phyloP scores from a whole-genome alignment of 1,140 invertebrate genomes.

The Zaprionus vittiger region DNA sequence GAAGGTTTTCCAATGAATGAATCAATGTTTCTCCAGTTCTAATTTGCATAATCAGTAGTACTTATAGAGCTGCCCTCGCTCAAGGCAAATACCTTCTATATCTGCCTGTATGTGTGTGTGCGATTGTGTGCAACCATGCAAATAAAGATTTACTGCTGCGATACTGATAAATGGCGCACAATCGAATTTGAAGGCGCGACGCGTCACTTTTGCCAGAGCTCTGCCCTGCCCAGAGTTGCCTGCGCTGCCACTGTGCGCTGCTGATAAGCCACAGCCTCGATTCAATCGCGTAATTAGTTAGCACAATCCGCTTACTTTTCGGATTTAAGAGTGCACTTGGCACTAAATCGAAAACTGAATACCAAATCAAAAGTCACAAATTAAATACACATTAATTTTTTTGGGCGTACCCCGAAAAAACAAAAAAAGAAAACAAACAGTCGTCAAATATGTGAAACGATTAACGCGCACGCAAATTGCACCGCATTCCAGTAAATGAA shows the following conservation, averaged over 20 bases:
- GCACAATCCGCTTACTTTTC: constrained; percentile 25
- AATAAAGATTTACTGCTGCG: constrained; percentile 40
- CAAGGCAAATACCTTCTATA: neutral
- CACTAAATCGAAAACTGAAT: constrained; percentile 12
- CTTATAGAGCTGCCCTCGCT: neutral
- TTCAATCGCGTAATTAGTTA: constrained; percentile 36
- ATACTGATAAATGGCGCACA: constrained; percentile 45
- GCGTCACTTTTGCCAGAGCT: constrained; percentile 16
- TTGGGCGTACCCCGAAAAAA: constrained; percentile 7
- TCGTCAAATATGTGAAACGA: constrained; percentile 14
- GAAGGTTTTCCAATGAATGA: too few relatives aligned
- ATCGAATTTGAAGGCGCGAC: constrained; percentile 37
- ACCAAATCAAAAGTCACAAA: constrained; percentile 18
- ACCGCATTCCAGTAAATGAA: constrained; percentile 34
- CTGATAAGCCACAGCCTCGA: constrained; percentile 36
- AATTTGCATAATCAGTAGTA: neutral
- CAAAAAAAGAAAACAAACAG: constrained; percentile 8
- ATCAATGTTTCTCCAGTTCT: too few relatives aligned
- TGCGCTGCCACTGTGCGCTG: neutral
- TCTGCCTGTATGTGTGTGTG: neutral
- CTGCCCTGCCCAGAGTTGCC: neutral
- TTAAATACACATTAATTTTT: constrained; percentile 47
- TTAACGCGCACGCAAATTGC: constrained; percentile 28
- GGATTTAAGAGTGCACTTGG: neutral
- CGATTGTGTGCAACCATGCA: constrained; percentile 5